Evolutionary conservation across 2,888 invertebrate species (phyloP).

Genomic region (Itoplectis maculator): DNA sequence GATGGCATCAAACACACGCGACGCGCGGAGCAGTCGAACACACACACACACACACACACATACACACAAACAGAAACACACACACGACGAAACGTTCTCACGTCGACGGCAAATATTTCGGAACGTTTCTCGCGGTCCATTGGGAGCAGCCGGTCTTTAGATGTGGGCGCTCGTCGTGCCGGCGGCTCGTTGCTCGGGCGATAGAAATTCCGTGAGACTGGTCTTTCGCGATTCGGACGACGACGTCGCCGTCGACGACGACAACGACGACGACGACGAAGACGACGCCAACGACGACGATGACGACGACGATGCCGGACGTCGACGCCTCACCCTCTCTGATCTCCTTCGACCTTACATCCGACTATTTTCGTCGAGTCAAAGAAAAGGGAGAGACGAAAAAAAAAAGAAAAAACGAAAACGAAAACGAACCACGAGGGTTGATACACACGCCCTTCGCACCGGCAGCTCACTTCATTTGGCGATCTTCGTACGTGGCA

Average conservation of each 20-base stretch:
- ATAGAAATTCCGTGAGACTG: constrained; percentile 62
- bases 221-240: constrained; percentile 51
- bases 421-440: constrained; percentile 9
- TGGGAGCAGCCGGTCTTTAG: constrained; percentile 82
- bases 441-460: background rate
- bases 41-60: constrained; percentile 40
- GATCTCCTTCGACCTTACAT: constrained; percentile 34
- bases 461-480: constrained; percentile 42
- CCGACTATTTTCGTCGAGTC: constrained; percentile 60
- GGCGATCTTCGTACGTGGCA: constrained; percentile 19
- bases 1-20: constrained; percentile 17
- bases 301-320: constrained; percentile 41
- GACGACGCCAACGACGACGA: too few species aligned
- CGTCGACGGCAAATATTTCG: constrained; percentile 77
- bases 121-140: constrained; percentile 82
- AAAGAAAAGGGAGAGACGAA: constrained; percentile 20
- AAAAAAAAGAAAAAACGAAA: constrained; percentile 10
- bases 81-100: constrained; percentile 53
- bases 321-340: constrained; percentile 19
- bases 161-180: constrained; percentile 53
- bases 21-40: too few species aligned
- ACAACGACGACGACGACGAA: too few species aligned
- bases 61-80: too few species aligned
- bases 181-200: constrained; percentile 28
- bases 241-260: too few species aligned